Conservation (phyloP, 2,888 invertebrate genomes). For the Arrhopalites spinosus region DNA sequence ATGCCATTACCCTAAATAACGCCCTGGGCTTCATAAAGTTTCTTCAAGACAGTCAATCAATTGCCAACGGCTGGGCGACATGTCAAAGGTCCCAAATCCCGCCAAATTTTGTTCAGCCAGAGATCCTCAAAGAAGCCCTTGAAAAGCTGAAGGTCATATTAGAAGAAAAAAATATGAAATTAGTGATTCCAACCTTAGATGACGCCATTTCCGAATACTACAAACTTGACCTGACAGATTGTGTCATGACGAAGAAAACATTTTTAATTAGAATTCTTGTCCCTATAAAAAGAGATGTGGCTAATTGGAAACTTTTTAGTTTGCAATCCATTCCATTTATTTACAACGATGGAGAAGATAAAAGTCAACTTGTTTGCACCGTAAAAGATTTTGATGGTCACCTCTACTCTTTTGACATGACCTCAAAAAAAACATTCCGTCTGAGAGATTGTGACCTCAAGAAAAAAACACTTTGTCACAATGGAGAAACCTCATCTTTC, state of each 20-base stretch:
- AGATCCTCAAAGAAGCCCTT: not conserved
- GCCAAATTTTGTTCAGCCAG: not conserved
- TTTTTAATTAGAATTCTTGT: slow-evolving; percentile 9
- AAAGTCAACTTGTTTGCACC: slow-evolving; percentile 15
- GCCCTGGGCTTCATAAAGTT: slow-evolving; percentile 2
- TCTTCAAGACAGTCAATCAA: slow-evolving; percentile 4
- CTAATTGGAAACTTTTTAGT: slow-evolving; percentile 3
- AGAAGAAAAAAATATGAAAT: not conserved
- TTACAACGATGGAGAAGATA: slow-evolving; percentile 25
- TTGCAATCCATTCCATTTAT: slow-evolving; percentile 13
- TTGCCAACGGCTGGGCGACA: not conserved
- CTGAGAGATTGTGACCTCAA: slow-evolving; percentile 1
- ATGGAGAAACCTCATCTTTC: not conserved
- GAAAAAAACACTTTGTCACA: slow-evolving; percentile 1
- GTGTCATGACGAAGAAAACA: slow-evolving; percentile 9
- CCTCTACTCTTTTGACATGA: slow-evolving; percentile 5
- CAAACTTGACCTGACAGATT: slow-evolving; percentile 4
- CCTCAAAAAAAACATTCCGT: not conserved
- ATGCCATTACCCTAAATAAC: slow-evolving; percentile 5
- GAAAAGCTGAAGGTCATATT: not conserved
- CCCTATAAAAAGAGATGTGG: not conserved
- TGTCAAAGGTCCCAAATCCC: slow-evolving; percentile 7
- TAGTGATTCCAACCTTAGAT: not conserved
- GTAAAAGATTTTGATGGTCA: not conserved
- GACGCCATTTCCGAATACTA: slow-evolving; percentile 1